Evolutionary conservation across 2,888 invertebrate genomes (phyloP).

Genomic region (Galeopsomyia nigrocyanea): DNA sequence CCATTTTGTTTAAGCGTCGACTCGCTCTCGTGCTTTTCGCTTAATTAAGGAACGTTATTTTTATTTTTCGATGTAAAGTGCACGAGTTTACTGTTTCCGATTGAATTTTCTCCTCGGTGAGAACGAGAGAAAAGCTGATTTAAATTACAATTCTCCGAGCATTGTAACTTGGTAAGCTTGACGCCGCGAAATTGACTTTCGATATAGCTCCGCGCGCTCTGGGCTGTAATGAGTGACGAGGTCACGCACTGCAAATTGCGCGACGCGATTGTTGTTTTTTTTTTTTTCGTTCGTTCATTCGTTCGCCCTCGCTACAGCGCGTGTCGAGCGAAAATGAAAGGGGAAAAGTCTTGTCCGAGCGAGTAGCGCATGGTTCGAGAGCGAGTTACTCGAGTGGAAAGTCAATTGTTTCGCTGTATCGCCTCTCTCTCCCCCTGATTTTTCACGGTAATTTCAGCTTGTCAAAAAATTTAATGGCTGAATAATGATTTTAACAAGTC

Average conservation of each 20-base stretch:
- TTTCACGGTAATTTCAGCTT: neutral
- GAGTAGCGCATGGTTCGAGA: neutral
- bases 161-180: neutral
- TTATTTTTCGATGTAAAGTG: no score
- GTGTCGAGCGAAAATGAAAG: slow-evolving; percentile 6
- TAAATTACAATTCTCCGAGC: slow-evolving; percentile 31
- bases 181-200: slow-evolving; percentile 29
- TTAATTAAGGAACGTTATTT: no score
- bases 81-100: no score
- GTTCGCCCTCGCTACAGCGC: neutral
- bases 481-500: no score
- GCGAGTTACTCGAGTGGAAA: no score
- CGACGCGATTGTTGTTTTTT: slow-evolving; percentile 16
- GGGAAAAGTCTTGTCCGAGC: slow-evolving; percentile 1
- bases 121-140: neutral
- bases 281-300: neutral
- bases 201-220: neutral
- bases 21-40: no score
- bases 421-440: no score
- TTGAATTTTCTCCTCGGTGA: neutral
- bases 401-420: no score
- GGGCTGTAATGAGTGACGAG: slow-evolving; percentile 31
- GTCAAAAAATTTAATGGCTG: no score
- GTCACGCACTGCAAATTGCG: slow-evolving; percentile 27
- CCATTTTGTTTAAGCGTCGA: no score